Evolutionary conservation across 1,140 invertebrate species (phyloP).

Genomic region (Anadara kagoshimensis): DNA sequence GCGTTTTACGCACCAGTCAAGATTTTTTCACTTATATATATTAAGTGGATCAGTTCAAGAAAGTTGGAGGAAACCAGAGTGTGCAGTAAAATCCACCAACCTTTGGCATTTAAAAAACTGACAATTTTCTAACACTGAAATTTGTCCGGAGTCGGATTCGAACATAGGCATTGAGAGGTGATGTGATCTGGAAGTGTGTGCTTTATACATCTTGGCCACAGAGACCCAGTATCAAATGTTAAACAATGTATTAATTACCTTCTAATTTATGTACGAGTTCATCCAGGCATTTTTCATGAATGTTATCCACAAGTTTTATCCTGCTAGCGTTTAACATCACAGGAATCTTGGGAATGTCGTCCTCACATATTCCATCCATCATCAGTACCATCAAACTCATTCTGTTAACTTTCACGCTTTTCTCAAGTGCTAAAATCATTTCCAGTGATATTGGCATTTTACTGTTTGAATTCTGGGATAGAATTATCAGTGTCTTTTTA

Average conservation of each 20-base stretch:
- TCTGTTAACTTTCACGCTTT: slow-evolving; percentile 15
- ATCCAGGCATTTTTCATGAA: slow-evolving; percentile 26
- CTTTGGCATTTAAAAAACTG: too few species aligned
- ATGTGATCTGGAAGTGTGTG: too few species aligned
- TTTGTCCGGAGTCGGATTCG: too few species aligned
- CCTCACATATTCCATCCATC: slow-evolving; percentile 20
- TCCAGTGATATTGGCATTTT: slow-evolving; percentile 24
- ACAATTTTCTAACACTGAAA: too few species aligned
- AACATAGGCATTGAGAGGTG: too few species aligned
- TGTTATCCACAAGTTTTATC: slow-evolving; percentile 20
- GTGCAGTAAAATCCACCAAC: too few species aligned
- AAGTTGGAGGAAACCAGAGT: too few species aligned
- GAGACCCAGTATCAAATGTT: too few species aligned
- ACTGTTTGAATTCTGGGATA: slow-evolving; percentile 17
- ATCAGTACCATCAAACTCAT: slow-evolving; percentile 23
- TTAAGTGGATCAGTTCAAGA: too few species aligned
- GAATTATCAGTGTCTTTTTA: slow-evolving; percentile 30
- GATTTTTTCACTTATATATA: too few species aligned
- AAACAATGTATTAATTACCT: slow-evolving; percentile 4
- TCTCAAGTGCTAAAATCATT: slow-evolving; percentile 25
- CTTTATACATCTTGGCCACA: too few species aligned
- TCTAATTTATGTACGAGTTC: slow-evolving; percentile 7
- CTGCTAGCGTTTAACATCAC: slow-evolving; percentile 19
- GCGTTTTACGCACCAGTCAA: too few species aligned
- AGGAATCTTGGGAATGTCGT: slow-evolving; percentile 22